A percentile compares a stretch with the other conserved stretches of the same genome.
Conservation (phyloP, 2,888 invertebrate species). For the Syrista parreyssii region DNA sequence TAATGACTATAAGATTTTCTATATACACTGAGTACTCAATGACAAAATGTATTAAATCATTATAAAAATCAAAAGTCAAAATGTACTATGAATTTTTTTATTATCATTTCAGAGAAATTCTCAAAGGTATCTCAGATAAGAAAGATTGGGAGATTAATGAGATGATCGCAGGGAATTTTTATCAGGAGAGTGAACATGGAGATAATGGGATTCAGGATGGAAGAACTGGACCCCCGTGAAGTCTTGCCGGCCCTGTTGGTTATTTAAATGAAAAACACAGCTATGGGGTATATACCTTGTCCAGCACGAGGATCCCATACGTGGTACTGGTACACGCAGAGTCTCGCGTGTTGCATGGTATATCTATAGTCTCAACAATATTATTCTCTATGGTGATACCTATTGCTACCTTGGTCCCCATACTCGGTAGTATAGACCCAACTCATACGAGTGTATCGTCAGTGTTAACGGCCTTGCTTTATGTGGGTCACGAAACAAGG, state of each 20-base stretch:
- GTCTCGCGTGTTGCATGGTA: conserved; percentile 30
- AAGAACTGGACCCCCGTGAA: background rate
- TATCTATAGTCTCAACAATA: conserved; percentile 18
- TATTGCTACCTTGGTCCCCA: conserved; percentile 30
- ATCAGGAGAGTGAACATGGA: background rate
- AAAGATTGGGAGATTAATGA: background rate
- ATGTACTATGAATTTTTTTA: background rate
- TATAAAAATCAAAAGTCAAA: background rate
- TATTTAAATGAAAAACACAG: conserved; percentile 15
- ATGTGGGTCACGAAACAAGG: conserved; percentile 66
- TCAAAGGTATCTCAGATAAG: background rate
- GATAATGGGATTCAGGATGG: background rate
- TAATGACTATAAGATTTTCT: background rate
- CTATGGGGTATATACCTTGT: conserved; percentile 9
- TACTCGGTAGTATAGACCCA: conserved; percentile 35
- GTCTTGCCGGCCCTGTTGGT: conserved; percentile 8
- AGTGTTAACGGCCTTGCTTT: conserved; percentile 66
- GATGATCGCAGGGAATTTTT: background rate
- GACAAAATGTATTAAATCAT: background rate
- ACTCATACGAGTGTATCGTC: conserved; percentile 50
- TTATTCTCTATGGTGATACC: conserved; percentile 12
- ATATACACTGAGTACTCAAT: background rate
- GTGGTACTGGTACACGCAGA: conserved; percentile 15
- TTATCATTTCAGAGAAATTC: background rate
- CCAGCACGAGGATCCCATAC: background rate